Evolutionary conservation across 2,113 vertebrate genomes (phyloP), one percentile per base, ranked within the genome.

Genomic region (Austrofundulus limnaeus): DNA sequence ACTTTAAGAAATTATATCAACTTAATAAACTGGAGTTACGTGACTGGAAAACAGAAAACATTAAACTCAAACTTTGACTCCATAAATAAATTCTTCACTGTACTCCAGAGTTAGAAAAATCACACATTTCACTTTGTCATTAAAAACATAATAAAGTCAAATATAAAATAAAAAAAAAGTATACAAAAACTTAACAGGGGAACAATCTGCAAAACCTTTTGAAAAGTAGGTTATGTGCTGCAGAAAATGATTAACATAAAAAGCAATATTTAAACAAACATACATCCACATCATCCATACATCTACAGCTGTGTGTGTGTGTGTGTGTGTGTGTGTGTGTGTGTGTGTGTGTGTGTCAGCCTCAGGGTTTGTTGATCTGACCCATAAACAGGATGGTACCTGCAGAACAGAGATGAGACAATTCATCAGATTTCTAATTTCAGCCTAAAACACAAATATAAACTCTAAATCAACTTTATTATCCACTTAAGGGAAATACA

Each of bases 351-450:
- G 42, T 14, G 19, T 15, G 41, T 46, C 31, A 62, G 64, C 16
- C 92, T 92, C 81, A 96, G 80, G 96, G 97, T 79, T 95, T 92
- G 91, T 95, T 95, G 86, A 98, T 94, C 90, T 97, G 95, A 60
- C 97, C 97, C 92, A 95, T 94, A 70, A 98, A 99, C 77, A 99
- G 94, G 78, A 99, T 70, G 21, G 95, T 95, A 89, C 96, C 97
- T 99, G 76, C 13, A 34, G 24, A 61, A 74, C 42, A 77, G 1
- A 60, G 2, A 9, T n/a, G 24, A 17, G 31, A 49, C 17, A 21
- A 39, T 1, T 61, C 31, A 41, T 31, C 54, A 41, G 2, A 1
- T 17, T 41, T 17, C 45, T 37, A 13, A 4, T 48, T 5, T 28
- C 25, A 28, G 25, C 7, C 25, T 28, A 28, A 28, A 39, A 3